Conservation (phyloP, 2,888 invertebrate species). For the Encarsia formosa region DNA sequence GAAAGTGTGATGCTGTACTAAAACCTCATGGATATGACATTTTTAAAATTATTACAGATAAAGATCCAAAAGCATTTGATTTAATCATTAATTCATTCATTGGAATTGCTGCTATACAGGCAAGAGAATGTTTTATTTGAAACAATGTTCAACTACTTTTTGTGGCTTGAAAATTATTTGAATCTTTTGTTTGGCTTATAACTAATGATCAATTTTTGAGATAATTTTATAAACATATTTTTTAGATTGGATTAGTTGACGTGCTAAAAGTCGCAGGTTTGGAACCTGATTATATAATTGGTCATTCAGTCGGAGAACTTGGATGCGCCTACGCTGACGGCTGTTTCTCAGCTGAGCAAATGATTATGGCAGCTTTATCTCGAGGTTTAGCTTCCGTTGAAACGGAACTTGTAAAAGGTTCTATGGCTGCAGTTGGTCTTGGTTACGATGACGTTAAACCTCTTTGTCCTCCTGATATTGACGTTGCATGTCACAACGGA, state of each 20-base stretch:
- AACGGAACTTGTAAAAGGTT: conserved; percentile 58
- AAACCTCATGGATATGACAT: conserved; percentile 64
- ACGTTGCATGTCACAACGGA: conserved; percentile 85
- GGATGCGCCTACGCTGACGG: conserved; percentile 95
- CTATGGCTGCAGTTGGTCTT: conserved; percentile 84
- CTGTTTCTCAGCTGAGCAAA: conserved; percentile 63
- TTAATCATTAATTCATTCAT: conserved; percentile 70
- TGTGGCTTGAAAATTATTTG: not conserved
- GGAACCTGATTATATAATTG: conserved; percentile 69
- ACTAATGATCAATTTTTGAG: too few species aligned
- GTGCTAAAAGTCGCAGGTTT: conserved; percentile 60
- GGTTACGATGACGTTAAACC: conserved; percentile 59
- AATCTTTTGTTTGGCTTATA: not conserved
- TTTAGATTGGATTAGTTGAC: conserved; percentile 63
- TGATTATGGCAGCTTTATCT: conserved; percentile 40
- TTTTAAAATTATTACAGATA: conserved; percentile 59
- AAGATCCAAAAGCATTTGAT: conserved; percentile 62
- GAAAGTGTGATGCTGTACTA: conserved; percentile 61
- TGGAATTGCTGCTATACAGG: conserved; percentile 69
- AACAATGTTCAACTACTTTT: not conserved
- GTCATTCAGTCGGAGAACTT: conserved; percentile 92
- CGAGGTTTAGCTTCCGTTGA: conserved; percentile 42
- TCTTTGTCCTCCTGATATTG: conserved; percentile 71
- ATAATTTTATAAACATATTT: conserved; percentile 8
- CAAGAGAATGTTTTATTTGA: conserved; percentile 3